Conservation (phyloP, 2,113 vertebrate species). For the Entomyzon cyanotis region DNA sequence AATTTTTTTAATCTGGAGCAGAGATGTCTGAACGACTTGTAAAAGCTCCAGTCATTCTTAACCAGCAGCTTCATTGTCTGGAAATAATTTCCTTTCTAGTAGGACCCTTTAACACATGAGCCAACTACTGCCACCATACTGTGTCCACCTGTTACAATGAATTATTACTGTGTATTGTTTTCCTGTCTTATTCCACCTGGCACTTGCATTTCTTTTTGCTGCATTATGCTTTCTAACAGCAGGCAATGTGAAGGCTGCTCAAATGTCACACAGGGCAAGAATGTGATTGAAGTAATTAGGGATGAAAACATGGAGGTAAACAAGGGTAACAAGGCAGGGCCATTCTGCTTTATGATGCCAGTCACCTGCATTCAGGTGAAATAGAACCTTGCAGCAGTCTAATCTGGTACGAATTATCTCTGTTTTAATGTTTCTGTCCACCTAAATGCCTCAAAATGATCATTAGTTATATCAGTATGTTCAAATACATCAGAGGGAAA, state of each 20-base stretch:
- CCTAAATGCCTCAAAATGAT: background rate
- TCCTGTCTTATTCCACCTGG: background rate
- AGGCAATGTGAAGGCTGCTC: background rate
- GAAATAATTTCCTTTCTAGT: background rate
- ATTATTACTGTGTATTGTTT: background rate
- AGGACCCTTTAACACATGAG: background rate
- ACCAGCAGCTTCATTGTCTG: background rate
- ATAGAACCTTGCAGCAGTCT: background rate
- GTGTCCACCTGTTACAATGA: background rate
- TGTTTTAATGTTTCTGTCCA: background rate
- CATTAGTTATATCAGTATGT: background rate
- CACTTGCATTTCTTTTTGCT: background rate
- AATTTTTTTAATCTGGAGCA: background rate
- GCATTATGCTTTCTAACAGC: background rate
- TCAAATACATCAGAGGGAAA: background rate
- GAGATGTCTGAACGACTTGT: background rate
- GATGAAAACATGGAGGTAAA: background rate
- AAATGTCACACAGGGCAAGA: background rate
- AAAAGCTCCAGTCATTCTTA: background rate
- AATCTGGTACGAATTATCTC: background rate
- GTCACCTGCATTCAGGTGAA: background rate
- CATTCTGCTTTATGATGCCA: background rate
- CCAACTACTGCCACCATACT: background rate
- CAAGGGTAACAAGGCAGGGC: background rate
- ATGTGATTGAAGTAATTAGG: background rate